Evolutionary conservation across 2,113 vertebrate genomes (phyloP).

Genomic region (Eulemur macaco): DNA sequence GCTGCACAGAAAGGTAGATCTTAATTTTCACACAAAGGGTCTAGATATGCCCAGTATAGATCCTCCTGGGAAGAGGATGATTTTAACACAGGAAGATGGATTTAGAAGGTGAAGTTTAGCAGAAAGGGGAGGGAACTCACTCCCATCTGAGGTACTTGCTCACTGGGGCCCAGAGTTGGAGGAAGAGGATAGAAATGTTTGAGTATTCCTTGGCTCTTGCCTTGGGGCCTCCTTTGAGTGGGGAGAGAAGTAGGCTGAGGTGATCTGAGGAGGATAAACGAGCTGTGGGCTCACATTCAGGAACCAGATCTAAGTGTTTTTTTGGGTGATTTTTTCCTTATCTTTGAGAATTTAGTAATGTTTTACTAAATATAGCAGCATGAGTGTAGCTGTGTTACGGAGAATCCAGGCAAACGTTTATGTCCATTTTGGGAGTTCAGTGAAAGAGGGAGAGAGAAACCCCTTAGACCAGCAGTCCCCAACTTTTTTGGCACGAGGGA

Average conservation of each 20-base stretch:
- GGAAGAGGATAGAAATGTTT: background rate
- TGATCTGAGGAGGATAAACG: background rate
- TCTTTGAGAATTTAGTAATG: background rate
- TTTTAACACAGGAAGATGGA: background rate
- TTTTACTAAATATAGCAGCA: background rate
- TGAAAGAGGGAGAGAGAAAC: background rate
- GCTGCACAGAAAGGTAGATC: background rate
- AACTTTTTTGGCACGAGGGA: too few relatives aligned
- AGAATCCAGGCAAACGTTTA: background rate
- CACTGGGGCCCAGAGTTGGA: background rate
- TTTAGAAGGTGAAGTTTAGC: background rate
- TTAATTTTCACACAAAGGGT: background rate
- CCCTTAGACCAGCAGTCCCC: too few relatives aligned
- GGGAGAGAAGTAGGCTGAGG: background rate
- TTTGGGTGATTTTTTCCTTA: background rate
- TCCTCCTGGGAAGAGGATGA: background rate
- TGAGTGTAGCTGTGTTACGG: background rate
- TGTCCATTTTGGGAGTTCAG: background rate
- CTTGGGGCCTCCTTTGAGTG: fast-evolving
- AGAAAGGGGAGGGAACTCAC: background rate
- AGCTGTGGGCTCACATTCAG: background rate
- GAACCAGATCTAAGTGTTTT: background rate
- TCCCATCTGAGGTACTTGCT: background rate
- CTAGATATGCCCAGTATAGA: background rate
- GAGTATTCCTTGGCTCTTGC: background rate